Evolutionary conservation across 2,113 vertebrate genomes (phyloP).

Genomic region (Otus sunia): DNA sequence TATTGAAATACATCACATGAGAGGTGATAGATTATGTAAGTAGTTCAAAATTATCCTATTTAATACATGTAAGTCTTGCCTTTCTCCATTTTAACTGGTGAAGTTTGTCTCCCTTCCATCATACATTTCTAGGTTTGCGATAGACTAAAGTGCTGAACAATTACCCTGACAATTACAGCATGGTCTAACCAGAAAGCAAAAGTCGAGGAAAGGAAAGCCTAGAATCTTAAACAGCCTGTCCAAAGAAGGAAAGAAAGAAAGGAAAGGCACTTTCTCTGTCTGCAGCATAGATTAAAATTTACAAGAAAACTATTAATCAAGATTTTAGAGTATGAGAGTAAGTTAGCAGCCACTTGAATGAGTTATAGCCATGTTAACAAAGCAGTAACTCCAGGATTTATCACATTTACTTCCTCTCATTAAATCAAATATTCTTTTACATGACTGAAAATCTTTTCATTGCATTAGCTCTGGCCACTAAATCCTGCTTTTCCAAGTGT

Average conservation of each 20-base stretch:
- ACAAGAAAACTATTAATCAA: not conserved
- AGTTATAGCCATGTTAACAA: not conserved
- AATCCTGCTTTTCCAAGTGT: not conserved
- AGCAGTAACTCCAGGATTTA: not conserved
- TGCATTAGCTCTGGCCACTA: not conserved
- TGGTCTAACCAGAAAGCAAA: not conserved
- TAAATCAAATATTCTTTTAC: conserved; percentile 15
- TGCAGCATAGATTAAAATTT: not conserved
- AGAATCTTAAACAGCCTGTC: not conserved
- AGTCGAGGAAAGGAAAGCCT: not conserved
- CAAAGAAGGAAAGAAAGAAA: not conserved
- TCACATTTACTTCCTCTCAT: not conserved
- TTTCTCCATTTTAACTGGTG: not conserved
- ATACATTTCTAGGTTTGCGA: not conserved
- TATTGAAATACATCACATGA: not conserved
- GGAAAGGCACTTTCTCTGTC: not conserved
- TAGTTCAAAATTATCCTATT: not conserved
- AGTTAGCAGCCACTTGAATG: not conserved
- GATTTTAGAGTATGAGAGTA: not conserved
- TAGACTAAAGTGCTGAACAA: not conserved
- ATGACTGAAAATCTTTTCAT: not conserved
- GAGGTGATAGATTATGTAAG: not conserved
- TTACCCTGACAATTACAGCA: not conserved
- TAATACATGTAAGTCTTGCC: not conserved
- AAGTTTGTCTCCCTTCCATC: not conserved